These are phyloP conservation scores for Cosmopolites sordidus DNA, from an alignment of 2,888 invertebrate genomes.

Conservation along the genomic window DNA sequence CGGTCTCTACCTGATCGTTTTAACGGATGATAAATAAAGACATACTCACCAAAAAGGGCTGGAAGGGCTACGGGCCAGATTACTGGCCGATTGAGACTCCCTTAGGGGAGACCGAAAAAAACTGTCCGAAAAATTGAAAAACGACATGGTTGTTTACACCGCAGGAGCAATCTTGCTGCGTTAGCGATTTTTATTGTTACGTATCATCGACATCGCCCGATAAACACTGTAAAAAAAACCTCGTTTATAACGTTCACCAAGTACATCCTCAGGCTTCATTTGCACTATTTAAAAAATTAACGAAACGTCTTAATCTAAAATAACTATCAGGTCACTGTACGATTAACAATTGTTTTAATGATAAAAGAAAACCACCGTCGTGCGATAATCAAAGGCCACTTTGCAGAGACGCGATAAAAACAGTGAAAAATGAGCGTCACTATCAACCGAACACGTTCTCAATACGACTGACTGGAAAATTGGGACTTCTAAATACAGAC, in stretches of 20 bases:
- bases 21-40: too few species aligned
- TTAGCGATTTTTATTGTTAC: not conserved
- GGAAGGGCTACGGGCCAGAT: conserved; percentile 32
- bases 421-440: not conserved
- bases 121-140: conserved; percentile 37
- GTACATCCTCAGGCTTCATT: too few species aligned
- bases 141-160: too few species aligned
- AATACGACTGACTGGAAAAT: conserved; percentile 6
- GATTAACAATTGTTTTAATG: not conserved
- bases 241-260: too few species aligned
- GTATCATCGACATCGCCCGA: conserved; percentile 16
- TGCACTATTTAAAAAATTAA: too few species aligned
- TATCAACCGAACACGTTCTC: conserved; percentile 2
- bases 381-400: conserved; percentile 6
- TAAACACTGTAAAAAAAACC: conserved; percentile 6
- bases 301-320: not conserved
- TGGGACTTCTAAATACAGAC: conserved; percentile 5
- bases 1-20: too few species aligned
- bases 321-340: not conserved
- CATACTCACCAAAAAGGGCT: conserved; percentile 44
- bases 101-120: conserved; percentile 37
- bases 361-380: conserved; percentile 1
- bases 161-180: not conserved
- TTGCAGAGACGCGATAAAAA: not conserved
- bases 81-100: conserved; percentile 38